These are phyloP conservation scores for Triplophysa tibetana DNA, from an alignment of 2,113 vertebrate species.

Conservation along the genomic window DNA sequence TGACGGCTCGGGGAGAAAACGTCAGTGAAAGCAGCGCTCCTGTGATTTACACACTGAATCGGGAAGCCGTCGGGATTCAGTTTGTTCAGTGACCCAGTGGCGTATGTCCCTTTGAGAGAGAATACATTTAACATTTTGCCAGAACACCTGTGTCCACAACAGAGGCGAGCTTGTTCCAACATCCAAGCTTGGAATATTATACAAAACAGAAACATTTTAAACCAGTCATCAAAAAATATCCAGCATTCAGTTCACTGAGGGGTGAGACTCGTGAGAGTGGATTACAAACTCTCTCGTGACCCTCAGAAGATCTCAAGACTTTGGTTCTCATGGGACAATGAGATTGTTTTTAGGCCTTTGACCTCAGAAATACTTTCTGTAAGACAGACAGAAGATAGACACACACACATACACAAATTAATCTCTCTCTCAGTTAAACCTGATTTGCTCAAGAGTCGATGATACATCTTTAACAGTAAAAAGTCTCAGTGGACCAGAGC, in stretches of 20 bases:
- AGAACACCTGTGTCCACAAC: conserved; percentile 20
- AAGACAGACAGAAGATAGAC: conserved; percentile 12
- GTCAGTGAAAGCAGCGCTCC: background rate
- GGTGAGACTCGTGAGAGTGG: background rate
- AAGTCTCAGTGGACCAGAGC: background rate
- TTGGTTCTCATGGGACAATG: conserved; percentile 9
- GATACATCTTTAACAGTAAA: conserved; percentile 20
- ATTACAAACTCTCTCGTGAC: conserved; percentile 14
- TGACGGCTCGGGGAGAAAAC: background rate
- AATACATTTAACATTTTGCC: background rate
- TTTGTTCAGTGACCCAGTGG: background rate
- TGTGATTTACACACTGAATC: conserved; percentile 12
- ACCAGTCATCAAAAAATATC: background rate
- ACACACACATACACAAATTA: background rate
- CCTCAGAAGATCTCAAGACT: background rate
- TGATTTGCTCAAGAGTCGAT: background rate
- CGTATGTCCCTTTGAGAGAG: too few species aligned
- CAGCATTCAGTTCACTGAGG: background rate
- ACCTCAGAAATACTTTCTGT: conserved; percentile 3
- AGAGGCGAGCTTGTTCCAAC: too few species aligned
- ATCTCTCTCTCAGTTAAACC: background rate
- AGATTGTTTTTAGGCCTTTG: conserved; percentile 1
- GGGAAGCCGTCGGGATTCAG: background rate
- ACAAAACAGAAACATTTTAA: too few species aligned
- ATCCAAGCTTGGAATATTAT: too few species aligned